phyloP scores from a whole-genome alignment of 2,888 invertebrate genomes.

The Callyntrura sp. region DNA sequence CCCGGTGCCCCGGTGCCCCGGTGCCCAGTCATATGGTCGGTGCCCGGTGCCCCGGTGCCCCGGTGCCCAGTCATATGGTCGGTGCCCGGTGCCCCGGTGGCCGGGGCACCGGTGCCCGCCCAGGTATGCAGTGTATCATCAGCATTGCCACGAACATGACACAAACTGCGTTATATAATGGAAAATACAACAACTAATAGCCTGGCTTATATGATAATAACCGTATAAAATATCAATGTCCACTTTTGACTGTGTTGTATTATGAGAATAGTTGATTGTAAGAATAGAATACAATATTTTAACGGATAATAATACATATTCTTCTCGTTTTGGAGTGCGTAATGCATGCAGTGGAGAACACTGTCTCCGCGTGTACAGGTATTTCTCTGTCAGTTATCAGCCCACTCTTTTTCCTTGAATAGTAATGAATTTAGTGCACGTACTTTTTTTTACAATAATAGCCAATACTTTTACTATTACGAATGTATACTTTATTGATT shows the following conservation, averaged over 20 bases:
- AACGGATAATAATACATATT: background rate
- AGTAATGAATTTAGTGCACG: conserved; percentile 40
- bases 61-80: too few relatives aligned
- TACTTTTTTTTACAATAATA: conserved; percentile 35
- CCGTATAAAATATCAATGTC: background rate
- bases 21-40: too few relatives aligned
- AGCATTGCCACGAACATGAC: conserved; percentile 22
- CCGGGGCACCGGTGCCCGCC: too few relatives aligned
- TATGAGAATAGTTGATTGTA: background rate
- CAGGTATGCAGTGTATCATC: conserved; percentile 5
- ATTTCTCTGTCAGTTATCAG: background rate
- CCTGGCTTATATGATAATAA: background rate
- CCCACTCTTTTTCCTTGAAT: conserved; percentile 54
- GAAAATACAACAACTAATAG: conserved; percentile 35
- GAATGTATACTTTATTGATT: background rate
- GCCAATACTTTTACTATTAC: background rate
- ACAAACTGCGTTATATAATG: conserved; percentile 27
- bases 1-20: too few relatives aligned
- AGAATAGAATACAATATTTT: background rate
- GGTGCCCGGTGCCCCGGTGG: too few relatives aligned
- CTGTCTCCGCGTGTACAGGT: background rate
- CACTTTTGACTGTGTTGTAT: background rate
- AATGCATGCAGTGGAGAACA: background rate
- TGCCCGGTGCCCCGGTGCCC: too few relatives aligned
- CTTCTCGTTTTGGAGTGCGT: background rate